phyloP scores from a whole-genome alignment of 2,888 invertebrate species.

The Philereme vetulata region DNA sequence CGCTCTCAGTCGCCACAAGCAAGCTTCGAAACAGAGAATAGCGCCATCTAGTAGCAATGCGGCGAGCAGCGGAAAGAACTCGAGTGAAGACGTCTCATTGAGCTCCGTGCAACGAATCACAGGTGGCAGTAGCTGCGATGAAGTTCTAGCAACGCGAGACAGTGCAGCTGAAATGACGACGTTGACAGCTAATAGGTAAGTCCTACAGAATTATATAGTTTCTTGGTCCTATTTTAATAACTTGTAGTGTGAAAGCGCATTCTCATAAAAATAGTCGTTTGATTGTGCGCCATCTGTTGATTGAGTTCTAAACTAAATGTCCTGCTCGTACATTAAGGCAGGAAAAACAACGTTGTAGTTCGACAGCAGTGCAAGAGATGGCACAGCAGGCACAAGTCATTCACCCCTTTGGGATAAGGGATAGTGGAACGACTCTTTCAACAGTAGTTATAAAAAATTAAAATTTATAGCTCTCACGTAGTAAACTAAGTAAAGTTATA shows the following conservation, averaged over 20 bases:
- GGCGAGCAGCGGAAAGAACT: conserved; percentile 61
- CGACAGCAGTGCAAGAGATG: conserved; percentile 24
- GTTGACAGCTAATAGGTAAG: conserved; percentile 76
- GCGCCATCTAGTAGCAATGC: conserved; percentile 75
- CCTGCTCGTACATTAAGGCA: conserved; percentile 38
- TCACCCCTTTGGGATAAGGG: background rate
- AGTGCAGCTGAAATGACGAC: conserved; percentile 79
- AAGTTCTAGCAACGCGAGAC: conserved; percentile 71
- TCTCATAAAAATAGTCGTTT: background rate
- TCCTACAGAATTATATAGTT: conserved; percentile 3
- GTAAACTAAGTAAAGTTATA: no score
- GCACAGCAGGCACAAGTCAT: conserved; percentile 8
- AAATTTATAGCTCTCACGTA: no score
- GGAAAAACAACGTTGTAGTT: background rate
- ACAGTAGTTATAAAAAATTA: no score
- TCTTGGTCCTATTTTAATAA: background rate
- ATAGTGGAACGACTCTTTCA: background rate
- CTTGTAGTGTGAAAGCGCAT: no score
- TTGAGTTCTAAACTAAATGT: conserved; percentile 3
- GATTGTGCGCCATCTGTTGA: conserved; percentile 17
- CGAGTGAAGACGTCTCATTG: conserved; percentile 68
- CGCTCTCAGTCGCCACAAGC: conserved; percentile 96
- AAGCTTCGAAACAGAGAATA: conserved; percentile 91
- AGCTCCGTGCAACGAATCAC: conserved; percentile 78
- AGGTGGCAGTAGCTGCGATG: conserved; percentile 84